A percentile compares a stretch with the other conserved stretches of the same genome.
phyloP scores from a whole-genome alignment of 2,113 vertebrate species.

The Sylvietta virens region DNA sequence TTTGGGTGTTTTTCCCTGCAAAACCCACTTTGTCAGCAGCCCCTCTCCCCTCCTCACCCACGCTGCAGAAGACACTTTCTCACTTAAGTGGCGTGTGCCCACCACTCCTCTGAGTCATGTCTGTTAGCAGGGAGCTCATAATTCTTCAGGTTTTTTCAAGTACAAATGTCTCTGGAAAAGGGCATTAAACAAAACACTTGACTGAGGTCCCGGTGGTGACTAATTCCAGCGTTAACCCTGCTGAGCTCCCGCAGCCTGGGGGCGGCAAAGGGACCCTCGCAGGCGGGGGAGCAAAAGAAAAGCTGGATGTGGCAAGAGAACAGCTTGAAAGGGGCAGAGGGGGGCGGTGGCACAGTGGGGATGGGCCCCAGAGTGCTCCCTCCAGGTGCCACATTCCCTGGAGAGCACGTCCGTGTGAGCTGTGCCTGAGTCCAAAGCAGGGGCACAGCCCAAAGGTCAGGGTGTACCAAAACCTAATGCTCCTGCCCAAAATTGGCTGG shows the following conservation, averaged over 20 bases:
- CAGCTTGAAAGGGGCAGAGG: not conserved
- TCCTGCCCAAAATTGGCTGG: not conserved
- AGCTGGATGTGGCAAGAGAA: not conserved
- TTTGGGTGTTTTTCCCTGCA: not conserved
- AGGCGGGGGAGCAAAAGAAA: not conserved
- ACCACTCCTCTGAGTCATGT: conserved; percentile 3
- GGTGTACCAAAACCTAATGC: not conserved
- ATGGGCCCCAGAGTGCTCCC: not conserved
- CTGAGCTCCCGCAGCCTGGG: not conserved
- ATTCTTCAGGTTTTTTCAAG: not conserved
- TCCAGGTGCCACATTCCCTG: not conserved
- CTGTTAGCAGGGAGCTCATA: not conserved
- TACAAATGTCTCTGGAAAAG: not conserved
- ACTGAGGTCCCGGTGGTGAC: not conserved
- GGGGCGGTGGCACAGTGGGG: accelerated
- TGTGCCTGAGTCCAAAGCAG: not conserved
- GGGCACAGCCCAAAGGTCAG: accelerated
- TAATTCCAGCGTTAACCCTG: not conserved
- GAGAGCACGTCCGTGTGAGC: accelerated
- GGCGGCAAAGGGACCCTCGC: not conserved
- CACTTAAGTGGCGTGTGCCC: not conserved
- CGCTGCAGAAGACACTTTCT: not conserved
- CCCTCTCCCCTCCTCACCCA: not conserved
- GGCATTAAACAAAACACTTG: conserved; percentile 2
- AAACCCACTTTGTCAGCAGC: not conserved